Base-by-base conservation (phyloP, 2,888 invertebrate genomes). In the Zhuqinia jingwanae region DNA sequence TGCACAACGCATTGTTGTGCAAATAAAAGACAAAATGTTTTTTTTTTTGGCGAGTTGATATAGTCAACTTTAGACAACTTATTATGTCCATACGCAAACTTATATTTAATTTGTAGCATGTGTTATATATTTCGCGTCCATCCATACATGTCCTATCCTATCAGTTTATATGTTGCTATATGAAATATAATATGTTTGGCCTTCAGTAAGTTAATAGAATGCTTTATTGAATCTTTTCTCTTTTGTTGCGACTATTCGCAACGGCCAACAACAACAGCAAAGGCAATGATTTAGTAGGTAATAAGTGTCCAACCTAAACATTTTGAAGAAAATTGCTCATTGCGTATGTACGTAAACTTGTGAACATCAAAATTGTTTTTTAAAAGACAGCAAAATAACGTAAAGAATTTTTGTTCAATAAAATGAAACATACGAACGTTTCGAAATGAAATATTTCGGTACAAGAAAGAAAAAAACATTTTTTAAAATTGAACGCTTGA, bases 221-320 rank as follows among this genome's bases (percentile, higher is more conserved):
- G n/a, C n/a, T n/a, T n/a, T n/a, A n/a, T n/a, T n/a, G n/a, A n/a
- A n/a, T 36, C 8, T 36, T 36, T 3, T 36, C 8, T 36, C 5
- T 36, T 3, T 36, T 36, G 36, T 36, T 6, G 3, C 5, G 36
- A 5, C 17, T 53, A 53, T 53, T 53, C 53, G 5, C 17, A 53
- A 53, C 36, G 36, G 5, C 3, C 3, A 36, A 3, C 36, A 36
- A 36, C 36, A 36, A 8, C 36, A 36, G 36, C 3, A 36, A 8
- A 36, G 36, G 36, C 53, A 53, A 58, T 58, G 88, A 42, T 76
- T 63, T 77, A 60, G 20, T 58, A 36, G 58, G 25, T 73, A 73
- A 73, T 73, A 73, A 73, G 73, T 73, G 73, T 73, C 73, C 53
- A 73, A 50, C 73, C 10, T 17, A 10, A 17, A 20, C 50, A 50